Base-by-base conservation (phyloP, 2,888 invertebrate species). In the Chelonus formosanus region DNA sequence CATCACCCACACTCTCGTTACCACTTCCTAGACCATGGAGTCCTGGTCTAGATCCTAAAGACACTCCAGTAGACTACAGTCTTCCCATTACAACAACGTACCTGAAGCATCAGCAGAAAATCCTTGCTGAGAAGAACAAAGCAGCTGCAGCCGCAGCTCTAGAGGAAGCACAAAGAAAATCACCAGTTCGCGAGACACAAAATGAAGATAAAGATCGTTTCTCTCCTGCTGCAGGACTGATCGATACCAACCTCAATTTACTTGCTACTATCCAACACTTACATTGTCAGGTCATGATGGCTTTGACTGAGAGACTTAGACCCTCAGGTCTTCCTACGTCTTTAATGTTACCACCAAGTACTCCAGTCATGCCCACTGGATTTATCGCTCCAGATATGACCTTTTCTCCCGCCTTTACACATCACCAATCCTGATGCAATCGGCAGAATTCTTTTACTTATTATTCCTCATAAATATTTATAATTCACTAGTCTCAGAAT, bases 31-130 rank as follows among this genome's bases (percentile, higher is more conserved):
- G 80, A 70, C 81, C 83, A 20, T 83, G 83, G 83, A 81, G 81
- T 60, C 83, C 83, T 10, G 77, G 81, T 35, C 68, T 80, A 54
- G 81, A 81, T 66, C 76, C 82, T 31, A 82, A 81, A 70, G 80
- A 78, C 69, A 79, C 82, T 62, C 82, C 83, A 57, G 89, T 92
- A 72, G 93, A 94, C 85, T 93, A 91, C 86, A 93, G 92, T 78
- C 89, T 95, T 78, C 95, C 96, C 55, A 95, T 95, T 74, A 96
- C 95, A 56, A 94, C 95, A 61, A 93, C 94, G 44, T 95, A 95
- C 85, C 86, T 96, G 84, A 94, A 93, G 82, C 90, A 93, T 79
- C 93, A 94, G 87, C 87, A 92, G 81, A 92, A 88, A 82, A 86
- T 93, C 84, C 90, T 65, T 84, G 89, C 75, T 84, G 87, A 78